Evolutionary conservation across 2,113 vertebrate genomes (phyloP), one percentile per base, ranked within the genome.

Genomic region (Trachemys scripta): DNA sequence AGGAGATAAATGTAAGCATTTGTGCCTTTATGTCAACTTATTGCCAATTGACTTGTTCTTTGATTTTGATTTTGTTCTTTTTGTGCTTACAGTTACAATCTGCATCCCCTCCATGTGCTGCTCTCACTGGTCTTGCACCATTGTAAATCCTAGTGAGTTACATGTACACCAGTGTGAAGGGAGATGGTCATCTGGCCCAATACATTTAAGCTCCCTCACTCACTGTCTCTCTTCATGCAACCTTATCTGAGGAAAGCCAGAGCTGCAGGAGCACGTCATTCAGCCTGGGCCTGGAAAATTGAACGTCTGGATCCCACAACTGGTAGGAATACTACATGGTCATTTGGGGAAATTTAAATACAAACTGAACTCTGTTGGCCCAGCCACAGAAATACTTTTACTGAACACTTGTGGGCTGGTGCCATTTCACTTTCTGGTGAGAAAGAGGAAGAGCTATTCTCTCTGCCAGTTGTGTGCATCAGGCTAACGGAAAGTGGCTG

Each of bases 1-100:
- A 10, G 62, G 81, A 65, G 47, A 90, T 69, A 89, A 94, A 85
- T 4, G 93, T 95, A 97, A 97, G 95, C 93, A 97, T 97, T 96
- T 94, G 88, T 31, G 51, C 1, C 0, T 90, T 94, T 85, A 88
- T 97, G 50, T 83, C 91, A 8, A 69, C n/a, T 75, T 84, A 5
- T 65, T 89, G 81, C 51, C 92, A 51, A 59, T 35, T 49, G 47
- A 35, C 7, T 5, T 42, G 42, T 42, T 42, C 42, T 42, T 42
- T 42, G 42, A 27, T 27, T 49, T 80, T 72, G n/a, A 72, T 72
- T 72, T 49, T 94, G 93, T 92, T 81, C 84, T 45, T 86, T 78
- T 38, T 12, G 50, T 47, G 50, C 83, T 78, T 75, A 81, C 65
- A 38, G 11, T 29, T 25, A 0, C 16, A 20, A 54, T 53, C 75